Conservation (phyloP, 2,888 invertebrate genomes). For the Cheilosia pagana region DNA sequence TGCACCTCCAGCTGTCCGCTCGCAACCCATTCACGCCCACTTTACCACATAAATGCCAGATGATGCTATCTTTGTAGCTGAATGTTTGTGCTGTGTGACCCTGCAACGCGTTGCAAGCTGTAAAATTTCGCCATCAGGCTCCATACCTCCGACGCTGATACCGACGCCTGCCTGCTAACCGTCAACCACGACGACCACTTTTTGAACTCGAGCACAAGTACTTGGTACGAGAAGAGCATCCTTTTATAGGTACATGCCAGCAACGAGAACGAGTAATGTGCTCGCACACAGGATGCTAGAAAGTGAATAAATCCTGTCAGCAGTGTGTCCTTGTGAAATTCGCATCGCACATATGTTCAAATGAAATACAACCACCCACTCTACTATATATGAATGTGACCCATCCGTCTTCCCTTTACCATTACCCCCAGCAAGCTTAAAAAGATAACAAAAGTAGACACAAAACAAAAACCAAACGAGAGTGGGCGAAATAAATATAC, state of each 20-base stretch:
- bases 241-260: constrained; percentile 24
- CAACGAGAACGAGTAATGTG: constrained; percentile 60
- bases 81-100: constrained; percentile 45
- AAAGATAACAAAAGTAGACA: constrained; percentile 66
- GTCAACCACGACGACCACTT: constrained; percentile 70
- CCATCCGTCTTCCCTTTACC: constrained; percentile 33
- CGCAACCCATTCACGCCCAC: constrained; percentile 45
- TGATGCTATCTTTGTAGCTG: constrained; percentile 57
- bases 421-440: constrained; percentile 54
- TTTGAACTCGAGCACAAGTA: constrained; percentile 58
- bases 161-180: constrained; percentile 23
- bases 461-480: constrained; percentile 25
- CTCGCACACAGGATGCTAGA: constrained; percentile 67
- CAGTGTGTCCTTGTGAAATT: constrained; percentile 72
- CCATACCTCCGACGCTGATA: background rate
- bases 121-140: constrained; percentile 51
- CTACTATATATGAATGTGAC: background rate
- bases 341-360: constrained; percentile 73
- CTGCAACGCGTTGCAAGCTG: constrained; percentile 58
- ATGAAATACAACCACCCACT: constrained; percentile 56
- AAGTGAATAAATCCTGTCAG: constrained; percentile 75
- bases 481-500: constrained; percentile 62
- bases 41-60: constrained; percentile 67
- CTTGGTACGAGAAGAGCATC: constrained; percentile 12
- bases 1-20: constrained; percentile 60